phyloP scores from a whole-genome alignment of 2,113 vertebrate genomes.

The Porphyrio hochstetteri region DNA sequence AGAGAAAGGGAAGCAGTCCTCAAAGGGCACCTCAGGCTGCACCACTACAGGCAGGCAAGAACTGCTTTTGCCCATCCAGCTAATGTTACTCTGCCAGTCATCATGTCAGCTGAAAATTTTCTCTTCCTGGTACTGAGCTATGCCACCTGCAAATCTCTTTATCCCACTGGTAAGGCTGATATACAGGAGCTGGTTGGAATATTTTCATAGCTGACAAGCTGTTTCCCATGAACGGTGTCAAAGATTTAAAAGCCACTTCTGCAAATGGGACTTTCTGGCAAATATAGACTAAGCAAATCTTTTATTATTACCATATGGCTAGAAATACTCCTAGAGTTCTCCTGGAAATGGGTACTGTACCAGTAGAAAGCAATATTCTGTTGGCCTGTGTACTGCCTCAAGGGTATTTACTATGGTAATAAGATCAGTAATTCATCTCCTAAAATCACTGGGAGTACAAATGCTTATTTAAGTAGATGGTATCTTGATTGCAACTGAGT shows the following conservation, averaged over 20 bases:
- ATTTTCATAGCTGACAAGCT: constrained; percentile 56
- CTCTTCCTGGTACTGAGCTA: background rate
- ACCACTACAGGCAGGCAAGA: background rate
- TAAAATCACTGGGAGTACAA: constrained; percentile 66
- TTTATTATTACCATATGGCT: constrained; percentile 60
- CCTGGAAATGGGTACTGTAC: constrained; percentile 61
- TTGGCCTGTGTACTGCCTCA: constrained; percentile 58
- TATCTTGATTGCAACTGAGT: constrained; percentile 69
- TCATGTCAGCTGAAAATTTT: background rate
- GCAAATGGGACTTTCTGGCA: constrained; percentile 58
- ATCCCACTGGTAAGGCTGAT: background rate
- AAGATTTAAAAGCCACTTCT: constrained; percentile 66
- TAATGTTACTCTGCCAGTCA: background rate
- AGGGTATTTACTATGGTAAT: constrained; percentile 68
- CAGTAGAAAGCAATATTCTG: constrained; percentile 64
- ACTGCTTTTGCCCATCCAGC: background rate
- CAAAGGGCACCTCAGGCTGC: background rate
- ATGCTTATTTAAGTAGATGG: constrained; percentile 68
- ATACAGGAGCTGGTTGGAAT: constrained; percentile 37
- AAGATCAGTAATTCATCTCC: constrained; percentile 69
- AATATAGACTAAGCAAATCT: constrained; percentile 42
- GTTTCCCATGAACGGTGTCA: constrained; percentile 48
- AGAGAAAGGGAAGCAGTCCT: background rate
- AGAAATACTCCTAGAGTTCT: constrained; percentile 59
- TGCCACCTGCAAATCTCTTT: constrained; percentile 11